Evolutionary conservation across 2,797 vertebrate genomes (phyloP).

Genomic region (Pseudochromis fuscus): DNA sequence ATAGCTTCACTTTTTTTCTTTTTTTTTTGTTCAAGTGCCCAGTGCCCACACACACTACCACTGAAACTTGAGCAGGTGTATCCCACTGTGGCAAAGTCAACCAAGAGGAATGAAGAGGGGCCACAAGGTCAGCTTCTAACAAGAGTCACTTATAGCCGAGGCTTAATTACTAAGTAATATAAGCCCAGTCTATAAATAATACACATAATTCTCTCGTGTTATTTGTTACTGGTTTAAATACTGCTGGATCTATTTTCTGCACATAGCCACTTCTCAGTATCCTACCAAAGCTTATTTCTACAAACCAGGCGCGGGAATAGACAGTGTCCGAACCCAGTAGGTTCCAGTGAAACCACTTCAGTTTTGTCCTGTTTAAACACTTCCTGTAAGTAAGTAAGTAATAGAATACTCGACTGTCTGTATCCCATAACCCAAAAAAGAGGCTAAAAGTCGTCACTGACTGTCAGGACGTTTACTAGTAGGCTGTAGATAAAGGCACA

Average conservation of each 20-base stretch:
- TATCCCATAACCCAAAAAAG: background rate
- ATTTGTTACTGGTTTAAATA: constrained; percentile 5
- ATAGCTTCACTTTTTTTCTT: background rate
- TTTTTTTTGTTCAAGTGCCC: background rate
- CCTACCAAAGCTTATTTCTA: constrained; percentile 30
- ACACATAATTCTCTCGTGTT: background rate
- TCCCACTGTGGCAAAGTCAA: constrained; percentile 8
- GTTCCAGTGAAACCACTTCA: constrained; percentile 35
- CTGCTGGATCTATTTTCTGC: background rate
- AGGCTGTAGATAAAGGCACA: too few relatives aligned
- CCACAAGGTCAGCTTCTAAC: constrained; percentile 48
- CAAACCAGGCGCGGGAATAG: constrained; percentile 31
- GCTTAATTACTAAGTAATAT: constrained; percentile 17
- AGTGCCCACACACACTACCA: background rate
- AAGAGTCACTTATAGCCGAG: constrained; percentile 33
- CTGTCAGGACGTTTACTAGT: background rate
- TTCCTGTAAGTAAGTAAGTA: constrained; percentile 1
- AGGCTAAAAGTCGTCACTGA: background rate
- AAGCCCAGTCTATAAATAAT: constrained; percentile 34
- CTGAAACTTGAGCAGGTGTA: constrained; percentile 35
- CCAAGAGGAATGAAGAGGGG: constrained; percentile 14
- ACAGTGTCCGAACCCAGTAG: constrained; percentile 1
- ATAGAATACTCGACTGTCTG: background rate
- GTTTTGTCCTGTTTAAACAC: constrained; percentile 33
- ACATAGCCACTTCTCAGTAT: constrained; percentile 5